Percentiles rank a stretch among this genome's conserved stretches.
Conservation (phyloP, 2,888 invertebrate genomes). For the Maniola hyperantus region DNA sequence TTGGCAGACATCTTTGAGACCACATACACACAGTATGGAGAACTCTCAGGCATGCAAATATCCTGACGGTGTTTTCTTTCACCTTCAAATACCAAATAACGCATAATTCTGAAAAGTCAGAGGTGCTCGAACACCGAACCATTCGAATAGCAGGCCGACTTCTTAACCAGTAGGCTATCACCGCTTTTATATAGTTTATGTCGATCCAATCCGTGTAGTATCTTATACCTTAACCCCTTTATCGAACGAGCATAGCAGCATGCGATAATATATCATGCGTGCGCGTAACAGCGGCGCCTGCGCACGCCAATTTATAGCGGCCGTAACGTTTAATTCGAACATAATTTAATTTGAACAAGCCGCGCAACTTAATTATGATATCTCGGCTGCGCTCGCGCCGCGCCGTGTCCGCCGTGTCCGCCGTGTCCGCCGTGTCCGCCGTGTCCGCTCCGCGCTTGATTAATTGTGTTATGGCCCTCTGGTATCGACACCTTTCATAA, state of each 20-base stretch:
- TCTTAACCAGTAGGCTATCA: too few relatives aligned
- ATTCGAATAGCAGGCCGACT: too few relatives aligned
- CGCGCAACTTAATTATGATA: constrained; percentile 54
- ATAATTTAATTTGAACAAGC: constrained; percentile 59
- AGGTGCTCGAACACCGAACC: too few relatives aligned
- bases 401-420: constrained; percentile 36
- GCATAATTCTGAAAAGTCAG: too few relatives aligned
- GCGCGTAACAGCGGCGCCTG: constrained; percentile 47
- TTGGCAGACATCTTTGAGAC: too few relatives aligned
- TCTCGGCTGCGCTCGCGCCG: constrained; percentile 35
- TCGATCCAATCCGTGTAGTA: not conserved
- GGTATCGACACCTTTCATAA: constrained; percentile 29
- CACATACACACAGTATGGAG: too few relatives aligned
- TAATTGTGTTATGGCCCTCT: constrained; percentile 24
- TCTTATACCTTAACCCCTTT: constrained; percentile 17
- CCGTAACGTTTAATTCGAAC: constrained; percentile 55
- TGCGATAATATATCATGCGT: constrained; percentile 57
- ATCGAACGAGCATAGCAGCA: constrained; percentile 29
- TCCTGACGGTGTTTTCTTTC: too few relatives aligned
- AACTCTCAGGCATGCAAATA: not conserved
- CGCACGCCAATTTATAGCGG: constrained; percentile 46
- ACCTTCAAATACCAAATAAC: too few relatives aligned
- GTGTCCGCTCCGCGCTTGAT: constrained; percentile 33
- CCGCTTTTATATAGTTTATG: not conserved
- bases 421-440: too few relatives aligned